Conservation (phyloP, 2,113 vertebrate species). For the Oncorhynchus tshawytscha region DNA sequence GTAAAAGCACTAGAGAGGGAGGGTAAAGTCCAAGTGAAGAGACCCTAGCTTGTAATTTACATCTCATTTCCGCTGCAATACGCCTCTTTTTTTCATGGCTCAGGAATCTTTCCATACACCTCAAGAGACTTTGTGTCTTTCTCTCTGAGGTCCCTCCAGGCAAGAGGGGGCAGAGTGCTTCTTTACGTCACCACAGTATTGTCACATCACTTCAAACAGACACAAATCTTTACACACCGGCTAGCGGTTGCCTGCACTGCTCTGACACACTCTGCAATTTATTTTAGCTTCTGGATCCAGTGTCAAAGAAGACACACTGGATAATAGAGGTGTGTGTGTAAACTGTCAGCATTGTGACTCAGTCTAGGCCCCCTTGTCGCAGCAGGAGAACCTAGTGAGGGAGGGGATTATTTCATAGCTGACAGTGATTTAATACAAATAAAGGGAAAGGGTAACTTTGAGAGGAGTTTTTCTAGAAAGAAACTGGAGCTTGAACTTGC, state of each 20-base stretch:
- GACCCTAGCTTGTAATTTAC: not conserved
- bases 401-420: conserved; percentile 80
- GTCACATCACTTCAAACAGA: conserved; percentile 60
- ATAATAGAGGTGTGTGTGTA: conserved; percentile 21
- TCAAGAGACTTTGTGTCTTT: conserved; percentile 62
- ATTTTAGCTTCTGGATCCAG: conserved; percentile 18
- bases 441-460: conserved; percentile 31
- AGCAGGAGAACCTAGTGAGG: conserved; percentile 63
- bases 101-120: conserved; percentile 32
- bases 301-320: conserved; percentile 8
- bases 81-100: conserved; percentile 39
- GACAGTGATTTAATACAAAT: conserved; percentile 63
- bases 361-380: conserved; percentile 59
- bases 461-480: conserved; percentile 28
- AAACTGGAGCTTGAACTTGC: conserved; percentile 13
- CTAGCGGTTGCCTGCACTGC: conserved; percentile 23
- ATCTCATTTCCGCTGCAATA: conserved; percentile 36
- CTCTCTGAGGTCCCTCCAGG: conserved; percentile 67
- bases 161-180: conserved; percentile 30
- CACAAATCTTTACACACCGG: conserved; percentile 22
- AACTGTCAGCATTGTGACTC: conserved; percentile 51
- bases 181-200: conserved; percentile 70
- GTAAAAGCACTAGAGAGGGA: too few relatives aligned
- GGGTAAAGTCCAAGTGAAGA: too few relatives aligned
- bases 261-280: conserved; percentile 39